These are phyloP conservation scores for Charanyca ferruginea DNA, from an alignment of 2,888 invertebrate genomes.

Conservation along the genomic window DNA sequence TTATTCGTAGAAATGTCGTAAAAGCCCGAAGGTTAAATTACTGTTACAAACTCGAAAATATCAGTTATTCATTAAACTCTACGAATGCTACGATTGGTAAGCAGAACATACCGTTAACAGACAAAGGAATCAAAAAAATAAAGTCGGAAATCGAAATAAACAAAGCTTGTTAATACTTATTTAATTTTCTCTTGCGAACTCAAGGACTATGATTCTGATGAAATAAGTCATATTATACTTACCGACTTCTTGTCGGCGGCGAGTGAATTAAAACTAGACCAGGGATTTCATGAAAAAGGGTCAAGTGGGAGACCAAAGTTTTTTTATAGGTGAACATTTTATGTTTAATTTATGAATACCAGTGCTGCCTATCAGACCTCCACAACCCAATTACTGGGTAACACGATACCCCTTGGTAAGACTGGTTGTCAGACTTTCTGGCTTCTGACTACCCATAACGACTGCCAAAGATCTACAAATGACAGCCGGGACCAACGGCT, in stretches of 20 bases:
- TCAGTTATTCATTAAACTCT: conserved; percentile 17
- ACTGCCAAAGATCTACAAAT: too few relatives aligned
- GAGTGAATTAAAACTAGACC: conserved; percentile 52
- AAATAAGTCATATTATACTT: conserved; percentile 48
- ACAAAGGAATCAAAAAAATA: conserved; percentile 14
- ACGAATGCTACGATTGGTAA: conserved; percentile 10
- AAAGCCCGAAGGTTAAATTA: conserved; percentile 22
- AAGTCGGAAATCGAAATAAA: conserved; percentile 16
- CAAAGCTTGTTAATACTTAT: conserved; percentile 30
- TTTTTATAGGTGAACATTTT: conserved; percentile 35
- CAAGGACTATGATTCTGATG: conserved; percentile 17
- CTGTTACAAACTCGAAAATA: conserved; percentile 14
- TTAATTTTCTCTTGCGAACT: conserved; percentile 25
- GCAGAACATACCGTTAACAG: not conserved
- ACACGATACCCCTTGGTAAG: too few relatives aligned
- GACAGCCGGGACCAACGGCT: too few relatives aligned
- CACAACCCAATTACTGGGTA: too few relatives aligned
- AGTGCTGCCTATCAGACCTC: too few relatives aligned
- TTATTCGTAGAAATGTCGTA: conserved; percentile 12
- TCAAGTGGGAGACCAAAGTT: conserved; percentile 42
- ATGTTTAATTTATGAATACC: too few relatives aligned
- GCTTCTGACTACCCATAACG: too few relatives aligned
- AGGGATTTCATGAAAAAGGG: conserved; percentile 56
- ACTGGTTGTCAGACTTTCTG: too few relatives aligned
- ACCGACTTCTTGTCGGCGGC: conserved; percentile 22